Conservation (phyloP, 2,888 invertebrate genomes). For the Trachelus troglodyta region DNA sequence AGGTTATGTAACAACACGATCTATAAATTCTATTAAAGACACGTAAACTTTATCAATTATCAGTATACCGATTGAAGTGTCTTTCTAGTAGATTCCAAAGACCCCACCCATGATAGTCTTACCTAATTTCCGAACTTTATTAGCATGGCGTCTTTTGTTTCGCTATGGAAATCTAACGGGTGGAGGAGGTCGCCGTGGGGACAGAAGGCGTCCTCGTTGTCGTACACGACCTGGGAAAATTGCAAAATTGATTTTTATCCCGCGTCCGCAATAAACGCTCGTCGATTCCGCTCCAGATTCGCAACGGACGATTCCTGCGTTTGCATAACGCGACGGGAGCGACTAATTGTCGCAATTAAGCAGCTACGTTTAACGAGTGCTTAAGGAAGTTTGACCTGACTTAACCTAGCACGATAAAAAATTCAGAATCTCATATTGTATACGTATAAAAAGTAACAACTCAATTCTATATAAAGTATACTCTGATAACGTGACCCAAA, state of each 20-base stretch:
- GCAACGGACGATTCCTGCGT: slow-evolving; percentile 27
- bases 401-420: background rate
- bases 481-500: background rate
- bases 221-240: slow-evolving; percentile 55
- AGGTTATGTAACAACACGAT: background rate
- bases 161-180: background rate
- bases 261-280: slow-evolving; percentile 45
- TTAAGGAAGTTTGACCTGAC: background rate
- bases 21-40: background rate
- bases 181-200: background rate
- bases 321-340: slow-evolving; percentile 26
- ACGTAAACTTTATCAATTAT: background rate
- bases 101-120: background rate
- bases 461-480: background rate
- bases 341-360: slow-evolving; percentile 19
- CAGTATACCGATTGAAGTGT: background rate
- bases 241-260: slow-evolving; percentile 59
- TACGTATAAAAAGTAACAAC: background rate
- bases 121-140: background rate
- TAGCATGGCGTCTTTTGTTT: slow-evolving; percentile 1
- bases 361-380: background rate
- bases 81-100: background rate
- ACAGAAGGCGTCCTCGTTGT: background rate
- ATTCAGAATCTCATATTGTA: background rate
- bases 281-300: slow-evolving; percentile 56